These are phyloP conservation scores for Manis pentadactyla DNA, from an alignment of 2,797 vertebrate genomes.

Conservation along the genomic window DNA sequence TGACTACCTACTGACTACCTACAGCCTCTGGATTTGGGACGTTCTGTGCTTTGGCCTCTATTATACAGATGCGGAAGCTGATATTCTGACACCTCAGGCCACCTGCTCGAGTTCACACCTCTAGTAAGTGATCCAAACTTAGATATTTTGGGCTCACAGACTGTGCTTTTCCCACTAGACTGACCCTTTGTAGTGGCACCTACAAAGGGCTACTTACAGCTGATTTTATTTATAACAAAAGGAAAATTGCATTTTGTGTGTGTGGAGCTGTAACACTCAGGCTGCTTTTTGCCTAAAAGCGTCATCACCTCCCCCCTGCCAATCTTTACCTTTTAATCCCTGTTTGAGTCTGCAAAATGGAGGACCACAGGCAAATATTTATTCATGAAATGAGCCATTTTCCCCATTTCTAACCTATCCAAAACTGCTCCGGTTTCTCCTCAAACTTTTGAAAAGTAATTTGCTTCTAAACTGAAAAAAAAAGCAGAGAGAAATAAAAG, in stretches of 20 bases:
- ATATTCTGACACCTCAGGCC: background rate
- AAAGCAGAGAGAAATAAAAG: constrained; percentile 24
- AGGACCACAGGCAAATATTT: constrained; percentile 78
- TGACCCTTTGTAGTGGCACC: background rate
- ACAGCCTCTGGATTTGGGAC: background rate
- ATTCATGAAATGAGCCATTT: constrained; percentile 79
- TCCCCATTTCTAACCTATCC: constrained; percentile 57
- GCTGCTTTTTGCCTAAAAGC: constrained; percentile 73
- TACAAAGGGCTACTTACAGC: constrained; percentile 49
- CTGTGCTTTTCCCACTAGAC: background rate
- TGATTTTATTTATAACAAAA: constrained; percentile 53
- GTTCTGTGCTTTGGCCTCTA: background rate
- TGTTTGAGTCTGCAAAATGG: constrained; percentile 70
- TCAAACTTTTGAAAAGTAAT: constrained; percentile 75
- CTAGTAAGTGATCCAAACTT: constrained; percentile 27
- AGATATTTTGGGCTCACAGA: constrained; percentile 56
- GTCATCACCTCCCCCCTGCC: constrained; percentile 62
- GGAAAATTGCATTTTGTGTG: constrained; percentile 38
- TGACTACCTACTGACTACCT: too few species aligned
- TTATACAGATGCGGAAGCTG: constrained; percentile 51
- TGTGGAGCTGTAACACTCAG: constrained; percentile 22
- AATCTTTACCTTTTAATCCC: constrained; percentile 78
- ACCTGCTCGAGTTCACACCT: background rate
- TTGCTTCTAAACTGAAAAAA: constrained; percentile 38
- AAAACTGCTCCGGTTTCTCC: constrained; percentile 69